Base-by-base conservation (phyloP, 1,140 invertebrate species). In the Pseudomyrmex sp. region DNA sequence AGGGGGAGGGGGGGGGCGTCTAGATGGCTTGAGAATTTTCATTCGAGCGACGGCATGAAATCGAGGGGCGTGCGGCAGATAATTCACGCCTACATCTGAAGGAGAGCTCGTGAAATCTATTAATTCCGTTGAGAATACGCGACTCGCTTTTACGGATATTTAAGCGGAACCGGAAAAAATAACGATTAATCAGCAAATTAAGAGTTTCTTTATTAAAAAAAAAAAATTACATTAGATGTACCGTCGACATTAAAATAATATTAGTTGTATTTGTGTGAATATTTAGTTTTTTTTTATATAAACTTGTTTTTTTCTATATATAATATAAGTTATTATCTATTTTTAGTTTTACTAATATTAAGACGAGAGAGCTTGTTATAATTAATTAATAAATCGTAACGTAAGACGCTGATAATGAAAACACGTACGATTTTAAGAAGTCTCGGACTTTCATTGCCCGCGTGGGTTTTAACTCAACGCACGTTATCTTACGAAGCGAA, bases 41-140 rank as follows among this genome's bases (percentile, higher is more conserved):
- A 89, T 76, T 66, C 66, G 72, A 65, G 77, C 62, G 9, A 73
- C 62, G 76, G 69, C 82, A 83, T 89, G 86, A 90, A 90, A 88
- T 90, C 82, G 54, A 66, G 69, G 82, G 89, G 90, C 89, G 90
- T 90, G 82, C 44, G 61, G 83, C 84, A 83, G 59, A 70, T 88
- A 84, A 84, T 88, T 87, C 86, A 83, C 63, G 72, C 2, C 66
- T 48, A 59, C 20, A 10, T 3, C 20, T 63, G 12, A 65, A 46
- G 85, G 69, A 85, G 80, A 70, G 50, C 66, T 84, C 83, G 68
- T 88, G 56, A 85, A 88, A 80, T 88, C 83, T 82, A 76, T 52
- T 82, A 83, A 84, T 84, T 85, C 63, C 48, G 68, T 84, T 8
- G 23, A 61, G 63, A 65, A 63, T 15, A 26, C 18, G 13, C 18